A percentile compares a stretch with the other conserved stretches of the same genome.
Evolutionary conservation across 2,888 invertebrate species (phyloP).

Genomic region (Acleris laterana): DNA sequence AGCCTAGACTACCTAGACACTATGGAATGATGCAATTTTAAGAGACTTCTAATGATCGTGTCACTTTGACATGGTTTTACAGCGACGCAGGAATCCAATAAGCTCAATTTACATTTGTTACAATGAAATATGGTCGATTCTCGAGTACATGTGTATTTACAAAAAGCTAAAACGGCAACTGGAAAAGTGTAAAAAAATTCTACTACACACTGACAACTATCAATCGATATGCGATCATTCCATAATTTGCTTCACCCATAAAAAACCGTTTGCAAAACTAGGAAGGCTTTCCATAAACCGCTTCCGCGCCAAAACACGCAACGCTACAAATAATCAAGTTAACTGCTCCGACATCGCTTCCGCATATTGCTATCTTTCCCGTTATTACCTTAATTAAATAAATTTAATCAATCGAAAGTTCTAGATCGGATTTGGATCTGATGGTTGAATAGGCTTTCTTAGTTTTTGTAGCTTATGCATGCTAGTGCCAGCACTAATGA

Average conservation of each 20-base stretch:
- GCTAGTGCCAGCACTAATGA: not conserved
- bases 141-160: not conserved
- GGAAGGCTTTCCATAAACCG: constrained; percentile 32
- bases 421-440: constrained; percentile 38
- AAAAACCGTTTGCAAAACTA: constrained; percentile 29
- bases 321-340: constrained; percentile 37
- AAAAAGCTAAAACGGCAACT: not conserved
- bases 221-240: too few species aligned
- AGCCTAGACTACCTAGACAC: too few species aligned
- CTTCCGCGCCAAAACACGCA: constrained; percentile 44
- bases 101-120: too few species aligned
- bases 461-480: not conserved
- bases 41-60: too few species aligned
- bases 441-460: constrained; percentile 12
- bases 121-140: too few species aligned
- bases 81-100: not conserved
- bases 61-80: too few species aligned
- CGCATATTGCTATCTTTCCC: constrained; percentile 52
- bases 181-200: too few species aligned
- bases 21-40: too few species aligned
- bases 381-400: constrained; percentile 28
- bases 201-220: too few species aligned
- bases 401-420: constrained; percentile 42
- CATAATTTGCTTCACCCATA: too few species aligned
- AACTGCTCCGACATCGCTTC: constrained; percentile 47